Evolutionary conservation across 2,113 vertebrate species (phyloP).

Genomic region (Cochlearius cochlearius): DNA sequence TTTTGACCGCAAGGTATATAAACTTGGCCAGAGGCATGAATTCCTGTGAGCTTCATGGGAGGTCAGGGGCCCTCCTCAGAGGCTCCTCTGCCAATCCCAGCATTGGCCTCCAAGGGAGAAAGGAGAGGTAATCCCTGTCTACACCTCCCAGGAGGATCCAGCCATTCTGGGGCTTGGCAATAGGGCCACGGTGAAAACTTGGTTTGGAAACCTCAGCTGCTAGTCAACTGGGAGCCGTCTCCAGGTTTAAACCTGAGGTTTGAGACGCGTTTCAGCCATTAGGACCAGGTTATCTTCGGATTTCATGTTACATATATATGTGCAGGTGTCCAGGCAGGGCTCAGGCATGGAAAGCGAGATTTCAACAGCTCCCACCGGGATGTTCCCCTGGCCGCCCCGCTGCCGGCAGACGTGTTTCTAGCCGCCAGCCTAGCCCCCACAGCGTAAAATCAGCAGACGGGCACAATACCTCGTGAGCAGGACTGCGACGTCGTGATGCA

Average conservation of each 20-base stretch:
- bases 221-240: neutral
- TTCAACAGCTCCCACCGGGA: fast-evolving
- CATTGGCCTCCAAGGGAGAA: neutral
- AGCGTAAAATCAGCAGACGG: fast-evolving
- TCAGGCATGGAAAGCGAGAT: fast-evolving
- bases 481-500: slow-evolving; percentile 90
- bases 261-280: neutral
- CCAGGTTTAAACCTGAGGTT: neutral
- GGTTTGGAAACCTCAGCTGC: neutral
- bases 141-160: neutral
- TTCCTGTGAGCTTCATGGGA: neutral
- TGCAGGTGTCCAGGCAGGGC: neutral
- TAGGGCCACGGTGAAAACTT: neutral
- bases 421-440: neutral
- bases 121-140: neutral
- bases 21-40: neutral
- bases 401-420: fast-evolving
- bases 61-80: neutral
- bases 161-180: neutral
- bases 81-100: neutral
- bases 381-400: neutral
- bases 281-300: neutral
- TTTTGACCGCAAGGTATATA: neutral
- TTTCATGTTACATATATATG: fast-evolving
- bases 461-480: slow-evolving; percentile 89